Evolutionary conservation across 2,113 vertebrate genomes (phyloP).

Genomic region (Monopterus albus): DNA sequence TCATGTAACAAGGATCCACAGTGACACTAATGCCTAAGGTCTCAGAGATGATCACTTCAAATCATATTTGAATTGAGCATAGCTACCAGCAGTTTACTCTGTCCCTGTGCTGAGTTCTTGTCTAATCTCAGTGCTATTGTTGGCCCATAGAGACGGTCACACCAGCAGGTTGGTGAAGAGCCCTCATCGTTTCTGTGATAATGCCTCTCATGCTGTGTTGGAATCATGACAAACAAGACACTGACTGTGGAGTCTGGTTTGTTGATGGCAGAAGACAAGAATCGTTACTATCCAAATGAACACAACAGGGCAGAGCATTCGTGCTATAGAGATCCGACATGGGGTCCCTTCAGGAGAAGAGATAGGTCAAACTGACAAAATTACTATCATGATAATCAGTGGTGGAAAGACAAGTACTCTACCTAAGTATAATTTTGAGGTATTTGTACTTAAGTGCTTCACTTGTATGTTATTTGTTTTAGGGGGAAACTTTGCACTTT

Average conservation of each 20-base stretch:
- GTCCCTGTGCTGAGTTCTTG: conserved; percentile 49
- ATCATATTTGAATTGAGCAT: conserved; percentile 17
- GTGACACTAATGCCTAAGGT: neutral
- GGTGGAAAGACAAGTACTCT: too few relatives aligned
- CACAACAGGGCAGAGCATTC: conserved; percentile 2
- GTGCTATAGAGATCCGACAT: neutral
- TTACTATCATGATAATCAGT: neutral
- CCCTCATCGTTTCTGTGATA: conserved; percentile 66
- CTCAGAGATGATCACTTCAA: conserved; percentile 20
- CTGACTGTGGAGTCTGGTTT: conserved; percentile 42
- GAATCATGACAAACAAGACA: conserved; percentile 38
- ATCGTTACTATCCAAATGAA: conserved; percentile 3
- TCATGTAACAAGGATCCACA: conserved; percentile 5
- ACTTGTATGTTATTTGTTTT: too few relatives aligned
- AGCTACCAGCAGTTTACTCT: conserved; percentile 22
- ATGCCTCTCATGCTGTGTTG: conserved; percentile 53
- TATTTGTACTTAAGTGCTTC: too few relatives aligned
- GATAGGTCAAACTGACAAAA: neutral
- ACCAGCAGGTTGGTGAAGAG: conserved; percentile 64
- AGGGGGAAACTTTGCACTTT: too few relatives aligned
- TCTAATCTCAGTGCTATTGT: conserved; percentile 70
- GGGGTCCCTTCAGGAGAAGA: neutral
- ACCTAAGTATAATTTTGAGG: too few relatives aligned
- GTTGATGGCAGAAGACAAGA: conserved; percentile 15
- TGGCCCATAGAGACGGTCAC: conserved; percentile 60